These are phyloP conservation scores for Cyprinodon variegatus DNA, from an alignment of 2,113 vertebrate genomes.

Conservation along the genomic window DNA sequence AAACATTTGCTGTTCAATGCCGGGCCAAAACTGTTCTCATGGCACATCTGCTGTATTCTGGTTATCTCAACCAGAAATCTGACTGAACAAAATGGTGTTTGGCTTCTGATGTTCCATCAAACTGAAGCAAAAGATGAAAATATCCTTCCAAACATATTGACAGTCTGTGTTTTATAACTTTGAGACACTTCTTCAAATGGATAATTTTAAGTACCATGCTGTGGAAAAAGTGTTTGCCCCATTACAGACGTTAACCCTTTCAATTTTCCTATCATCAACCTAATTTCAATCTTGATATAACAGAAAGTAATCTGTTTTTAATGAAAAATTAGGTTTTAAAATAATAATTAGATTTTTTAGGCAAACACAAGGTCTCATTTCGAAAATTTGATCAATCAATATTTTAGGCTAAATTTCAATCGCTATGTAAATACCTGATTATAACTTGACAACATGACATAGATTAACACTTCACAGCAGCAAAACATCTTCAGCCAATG, in stretches of 20 bases:
- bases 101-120: background rate
- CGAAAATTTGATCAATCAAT: too few species aligned
- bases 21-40: slow-evolving; percentile 10
- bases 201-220: background rate
- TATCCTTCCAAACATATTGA: background rate
- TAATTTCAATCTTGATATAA: background rate
- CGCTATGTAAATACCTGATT: background rate
- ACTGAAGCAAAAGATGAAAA: background rate
- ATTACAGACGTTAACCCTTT: background rate
- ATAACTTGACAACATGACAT: background rate
- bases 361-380: too few species aligned
- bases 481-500: background rate
- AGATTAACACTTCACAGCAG: background rate
- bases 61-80: slow-evolving; percentile 17
- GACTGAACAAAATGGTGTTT: slow-evolving; percentile 5
- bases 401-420: background rate
- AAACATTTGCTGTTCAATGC: slow-evolving; percentile 19
- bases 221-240: background rate
- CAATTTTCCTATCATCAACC: background rate
- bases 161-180: background rate
- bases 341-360: too few species aligned
- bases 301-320: background rate
- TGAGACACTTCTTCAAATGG: background rate
- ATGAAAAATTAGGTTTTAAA: too few species aligned
- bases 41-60: slow-evolving; percentile 16